Evolutionary conservation across 2,797 vertebrate genomes (phyloP).

Genomic region (Cygnus olor): DNA sequence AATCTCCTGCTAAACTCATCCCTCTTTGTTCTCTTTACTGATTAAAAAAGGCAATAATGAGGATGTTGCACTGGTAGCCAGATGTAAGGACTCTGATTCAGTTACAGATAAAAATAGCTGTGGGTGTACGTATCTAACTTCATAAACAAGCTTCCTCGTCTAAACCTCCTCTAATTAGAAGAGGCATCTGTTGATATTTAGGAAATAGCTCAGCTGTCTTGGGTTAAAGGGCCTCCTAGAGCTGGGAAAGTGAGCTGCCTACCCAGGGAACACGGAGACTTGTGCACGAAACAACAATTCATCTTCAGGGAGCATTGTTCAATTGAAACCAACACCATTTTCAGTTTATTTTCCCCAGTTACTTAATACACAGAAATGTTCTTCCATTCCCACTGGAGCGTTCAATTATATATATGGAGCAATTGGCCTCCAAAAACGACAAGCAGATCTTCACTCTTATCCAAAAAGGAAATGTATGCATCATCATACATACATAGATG

Average conservation of each 20-base stretch:
- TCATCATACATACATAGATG: neutral
- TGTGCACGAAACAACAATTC: neutral
- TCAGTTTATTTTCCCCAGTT: neutral
- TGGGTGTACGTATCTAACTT: neutral
- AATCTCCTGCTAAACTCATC: neutral
- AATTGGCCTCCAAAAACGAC: neutral
- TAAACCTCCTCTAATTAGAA: constrained; percentile 49
- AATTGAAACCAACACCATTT: neutral
- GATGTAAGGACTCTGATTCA: constrained; percentile 14
- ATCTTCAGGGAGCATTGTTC: neutral
- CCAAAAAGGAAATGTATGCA: neutral
- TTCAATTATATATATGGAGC: neutral
- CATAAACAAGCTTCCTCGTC: constrained; percentile 54
- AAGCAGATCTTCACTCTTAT: neutral
- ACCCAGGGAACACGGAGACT: neutral
- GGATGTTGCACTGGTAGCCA: constrained; percentile 44
- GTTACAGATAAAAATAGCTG: constrained; percentile 54
- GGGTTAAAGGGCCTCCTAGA: constrained; percentile 43
- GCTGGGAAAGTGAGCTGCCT: constrained; percentile 34
- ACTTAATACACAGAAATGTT: neutral
- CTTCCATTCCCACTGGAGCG: neutral
- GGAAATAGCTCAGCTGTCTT: constrained; percentile 28
- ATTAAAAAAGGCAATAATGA: neutral
- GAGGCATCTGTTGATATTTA: constrained; percentile 58
- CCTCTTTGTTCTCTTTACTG: neutral